These are phyloP conservation scores for Lophotis ruficrista DNA, from an alignment of 2,113 vertebrate species.

Conservation along the genomic window DNA sequence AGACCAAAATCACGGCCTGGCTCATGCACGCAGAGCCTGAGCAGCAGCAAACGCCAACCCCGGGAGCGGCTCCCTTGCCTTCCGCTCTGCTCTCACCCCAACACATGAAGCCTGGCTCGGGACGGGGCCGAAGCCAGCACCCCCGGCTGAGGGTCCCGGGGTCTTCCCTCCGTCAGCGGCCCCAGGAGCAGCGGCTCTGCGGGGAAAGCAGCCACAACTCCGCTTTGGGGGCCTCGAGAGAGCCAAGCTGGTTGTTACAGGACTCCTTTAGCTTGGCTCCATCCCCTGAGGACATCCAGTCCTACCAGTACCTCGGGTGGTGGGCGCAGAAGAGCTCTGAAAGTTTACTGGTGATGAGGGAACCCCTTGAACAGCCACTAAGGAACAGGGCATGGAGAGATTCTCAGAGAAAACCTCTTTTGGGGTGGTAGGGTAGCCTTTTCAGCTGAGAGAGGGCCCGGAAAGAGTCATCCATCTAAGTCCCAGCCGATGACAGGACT, in stretches of 20 bases:
- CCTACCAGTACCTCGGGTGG: neutral
- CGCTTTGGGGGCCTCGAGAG: fast-evolving
- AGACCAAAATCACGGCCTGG: fast-evolving
- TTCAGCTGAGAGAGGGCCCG: neutral
- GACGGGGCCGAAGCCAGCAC: too few relatives aligned
- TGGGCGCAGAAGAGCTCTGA: neutral
- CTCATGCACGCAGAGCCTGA: neutral
- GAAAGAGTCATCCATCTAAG: neutral
- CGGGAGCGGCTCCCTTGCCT: too few relatives aligned
- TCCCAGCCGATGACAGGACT: fast-evolving
- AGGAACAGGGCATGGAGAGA: neutral
- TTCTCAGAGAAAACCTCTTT: neutral
- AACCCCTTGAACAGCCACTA: neutral
- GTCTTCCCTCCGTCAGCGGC: too few relatives aligned
- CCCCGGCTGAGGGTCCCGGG: neutral
- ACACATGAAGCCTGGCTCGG: fast-evolving
- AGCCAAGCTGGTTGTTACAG: fast-evolving
- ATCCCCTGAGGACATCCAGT: neutral
- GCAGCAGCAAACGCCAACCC: too few relatives aligned
- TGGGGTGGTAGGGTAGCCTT: neutral
- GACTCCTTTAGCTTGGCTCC: neutral
- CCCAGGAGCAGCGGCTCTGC: neutral
- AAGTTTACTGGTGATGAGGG: neutral
- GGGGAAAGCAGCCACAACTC: neutral
- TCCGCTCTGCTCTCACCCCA: too few relatives aligned